Base-by-base conservation (phyloP, 2,888 invertebrate genomes). In the Pachydiplax longipennis region DNA sequence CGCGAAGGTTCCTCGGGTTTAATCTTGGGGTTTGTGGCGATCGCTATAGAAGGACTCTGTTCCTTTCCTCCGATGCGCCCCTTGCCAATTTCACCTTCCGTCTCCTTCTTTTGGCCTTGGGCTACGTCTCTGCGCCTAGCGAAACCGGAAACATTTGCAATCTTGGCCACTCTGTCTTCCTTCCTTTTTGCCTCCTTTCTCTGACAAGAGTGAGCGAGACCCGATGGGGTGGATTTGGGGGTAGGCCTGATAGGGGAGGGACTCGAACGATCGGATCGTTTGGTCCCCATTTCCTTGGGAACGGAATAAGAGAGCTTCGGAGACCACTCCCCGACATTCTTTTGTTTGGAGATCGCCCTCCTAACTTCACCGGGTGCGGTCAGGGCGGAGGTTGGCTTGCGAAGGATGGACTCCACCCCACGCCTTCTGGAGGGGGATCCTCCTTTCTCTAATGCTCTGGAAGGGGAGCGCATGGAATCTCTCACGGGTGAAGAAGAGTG, bases 321-420 rank as follows among this genome's bases (percentile, higher is more conserved):
- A 53, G 83, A 58, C 87, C 87, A 87, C 87, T 87, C 87, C 87
- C 87, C 87, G 35, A 37, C n/a, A 87, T 93, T 93, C 35, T 91
- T 92, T 18, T 92, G 92, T 73, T 92, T 93, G 73, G 92, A 92
- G 90, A 92, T 91, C 90, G 91, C 94, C 91, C 94, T 94, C 91
- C 95, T 95, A 0, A 95, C 95, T 92, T 96, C 95, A 44, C 94
- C 95, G 0, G 96, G 95, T 0, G 96, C 96, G 80, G 95, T 93
- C 6, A 96, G 93, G 91, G 95, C 95, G 0, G 96, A 95, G 58
- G 96, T 48, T 22, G 61, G 40, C 37, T 87, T 87, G 18, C 48
- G 87, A 65, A 87, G 87, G 61, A 87, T 37, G n/a, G 87, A 61
- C 81, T 44, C 81, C 87, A 37, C 87, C 87, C 87, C 40, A 13